Evolutionary conservation across 2,113 vertebrate genomes (phyloP).

Genomic region (Lethenteron reissneri): DNA sequence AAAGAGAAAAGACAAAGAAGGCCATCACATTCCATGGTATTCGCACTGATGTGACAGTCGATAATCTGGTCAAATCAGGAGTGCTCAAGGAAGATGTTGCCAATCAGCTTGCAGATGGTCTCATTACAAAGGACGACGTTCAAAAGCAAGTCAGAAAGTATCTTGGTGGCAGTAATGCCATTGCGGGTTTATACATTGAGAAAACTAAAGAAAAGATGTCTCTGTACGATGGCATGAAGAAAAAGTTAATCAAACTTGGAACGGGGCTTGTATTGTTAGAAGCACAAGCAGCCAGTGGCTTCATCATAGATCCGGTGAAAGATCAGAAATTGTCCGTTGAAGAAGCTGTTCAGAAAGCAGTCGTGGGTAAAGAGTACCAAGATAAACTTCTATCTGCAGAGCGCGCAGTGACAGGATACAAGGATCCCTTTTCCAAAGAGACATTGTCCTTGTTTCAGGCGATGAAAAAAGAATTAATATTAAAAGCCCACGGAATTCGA

Average conservation of each 20-base stretch:
- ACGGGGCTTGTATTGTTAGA: conserved; percentile 25
- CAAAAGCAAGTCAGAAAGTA: conserved; percentile 21
- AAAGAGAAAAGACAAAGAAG: neutral
- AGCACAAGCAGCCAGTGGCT: conserved; percentile 21
- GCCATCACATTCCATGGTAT: neutral
- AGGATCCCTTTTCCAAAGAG: conserved; percentile 21
- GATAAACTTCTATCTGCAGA: conserved; percentile 16
- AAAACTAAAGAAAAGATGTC: conserved; percentile 54
- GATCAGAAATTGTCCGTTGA: conserved; percentile 12
- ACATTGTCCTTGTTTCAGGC: conserved; percentile 33
- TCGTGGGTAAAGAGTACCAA: conserved; percentile 14
- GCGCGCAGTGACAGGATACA: conserved; percentile 30
- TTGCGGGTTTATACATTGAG: conserved; percentile 56
- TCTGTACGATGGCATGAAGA: conserved; percentile 48
- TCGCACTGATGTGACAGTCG: neutral
- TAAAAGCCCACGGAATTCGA: conserved; percentile 23
- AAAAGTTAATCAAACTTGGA: conserved; percentile 21
- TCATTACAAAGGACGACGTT: neutral
- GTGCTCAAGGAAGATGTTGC: neutral
- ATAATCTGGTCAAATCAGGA: neutral
- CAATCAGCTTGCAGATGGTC: conserved; percentile 12
- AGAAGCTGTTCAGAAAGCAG: conserved; percentile 8
- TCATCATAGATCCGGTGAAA: conserved; percentile 15
- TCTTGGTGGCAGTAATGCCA: conserved; percentile 48
- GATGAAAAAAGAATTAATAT: conserved; percentile 27